These are phyloP conservation scores for Dipodomys merriami DNA, from an alignment of 2,113 vertebrate genomes.

Conservation along the genomic window DNA sequence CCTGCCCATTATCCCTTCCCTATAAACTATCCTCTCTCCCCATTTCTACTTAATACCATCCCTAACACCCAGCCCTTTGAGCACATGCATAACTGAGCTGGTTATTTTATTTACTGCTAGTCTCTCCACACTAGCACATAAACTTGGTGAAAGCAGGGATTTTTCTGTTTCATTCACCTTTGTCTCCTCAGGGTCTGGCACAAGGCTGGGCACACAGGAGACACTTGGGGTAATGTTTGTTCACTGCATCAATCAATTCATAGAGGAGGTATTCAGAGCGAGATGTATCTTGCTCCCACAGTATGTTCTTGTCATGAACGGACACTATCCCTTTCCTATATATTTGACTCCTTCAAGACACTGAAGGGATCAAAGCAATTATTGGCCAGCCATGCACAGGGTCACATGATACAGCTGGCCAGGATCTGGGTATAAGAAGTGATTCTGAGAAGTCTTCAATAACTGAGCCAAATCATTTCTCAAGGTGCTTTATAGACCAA, in stretches of 20 bases:
- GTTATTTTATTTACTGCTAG: not conserved
- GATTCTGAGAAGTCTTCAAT: not conserved
- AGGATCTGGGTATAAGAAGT: not conserved
- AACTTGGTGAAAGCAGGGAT: not conserved
- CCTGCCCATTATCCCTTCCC: not conserved
- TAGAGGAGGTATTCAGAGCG: not conserved
- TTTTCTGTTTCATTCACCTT: not conserved
- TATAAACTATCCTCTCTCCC: not conserved
- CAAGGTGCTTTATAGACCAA: not conserved
- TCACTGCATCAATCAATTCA: not conserved
- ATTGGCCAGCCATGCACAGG: not conserved
- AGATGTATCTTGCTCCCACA: not conserved
- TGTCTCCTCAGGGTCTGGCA: not conserved
- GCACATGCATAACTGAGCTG: not conserved
- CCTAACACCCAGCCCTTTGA: not conserved
- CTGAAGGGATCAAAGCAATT: not conserved
- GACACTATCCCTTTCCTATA: not conserved
- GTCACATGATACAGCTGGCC: accelerated
- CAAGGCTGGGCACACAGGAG: not conserved
- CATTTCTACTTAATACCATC: not conserved
- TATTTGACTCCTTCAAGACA: not conserved
- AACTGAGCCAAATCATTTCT: not conserved
- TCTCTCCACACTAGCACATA: not conserved
- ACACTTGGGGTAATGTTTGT: not conserved
- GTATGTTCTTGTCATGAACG: not conserved